These are phyloP conservation scores for Thryonomys swinderianus DNA, from an alignment of 2,113 vertebrate species.

Conservation along the genomic window DNA sequence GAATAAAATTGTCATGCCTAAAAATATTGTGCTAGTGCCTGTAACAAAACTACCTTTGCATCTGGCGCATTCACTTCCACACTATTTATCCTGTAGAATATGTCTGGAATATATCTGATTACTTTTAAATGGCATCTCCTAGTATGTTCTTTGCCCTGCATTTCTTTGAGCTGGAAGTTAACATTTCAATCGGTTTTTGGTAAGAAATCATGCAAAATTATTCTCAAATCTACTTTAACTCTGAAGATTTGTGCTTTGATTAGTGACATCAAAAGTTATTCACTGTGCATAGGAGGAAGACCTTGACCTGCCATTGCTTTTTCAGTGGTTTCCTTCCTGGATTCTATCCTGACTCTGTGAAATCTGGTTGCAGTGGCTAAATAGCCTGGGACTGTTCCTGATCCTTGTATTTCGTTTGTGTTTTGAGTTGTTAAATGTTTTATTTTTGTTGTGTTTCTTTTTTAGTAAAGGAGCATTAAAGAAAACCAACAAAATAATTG, in stretches of 20 bases:
- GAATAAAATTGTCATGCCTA: background rate
- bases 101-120: background rate
- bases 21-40: background rate
- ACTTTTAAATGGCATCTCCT: background rate
- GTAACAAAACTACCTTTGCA: background rate
- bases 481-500: background rate
- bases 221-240: background rate
- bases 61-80: background rate
- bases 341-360: background rate
- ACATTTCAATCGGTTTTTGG: background rate
- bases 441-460: slow-evolving; percentile 30
- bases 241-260: background rate
- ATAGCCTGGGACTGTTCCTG: background rate
- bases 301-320: background rate
- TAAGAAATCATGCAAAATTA: background rate
- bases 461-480: background rate
- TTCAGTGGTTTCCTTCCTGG: background rate
- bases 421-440: background rate
- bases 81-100: background rate
- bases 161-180: background rate
- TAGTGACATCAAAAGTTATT: background rate
- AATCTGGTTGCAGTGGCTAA: background rate
- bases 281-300: too few relatives aligned
- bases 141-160: background rate
- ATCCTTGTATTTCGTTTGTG: background rate